phyloP scores from a whole-genome alignment of 2,113 vertebrate species.

The Dolichotis patagonum region DNA sequence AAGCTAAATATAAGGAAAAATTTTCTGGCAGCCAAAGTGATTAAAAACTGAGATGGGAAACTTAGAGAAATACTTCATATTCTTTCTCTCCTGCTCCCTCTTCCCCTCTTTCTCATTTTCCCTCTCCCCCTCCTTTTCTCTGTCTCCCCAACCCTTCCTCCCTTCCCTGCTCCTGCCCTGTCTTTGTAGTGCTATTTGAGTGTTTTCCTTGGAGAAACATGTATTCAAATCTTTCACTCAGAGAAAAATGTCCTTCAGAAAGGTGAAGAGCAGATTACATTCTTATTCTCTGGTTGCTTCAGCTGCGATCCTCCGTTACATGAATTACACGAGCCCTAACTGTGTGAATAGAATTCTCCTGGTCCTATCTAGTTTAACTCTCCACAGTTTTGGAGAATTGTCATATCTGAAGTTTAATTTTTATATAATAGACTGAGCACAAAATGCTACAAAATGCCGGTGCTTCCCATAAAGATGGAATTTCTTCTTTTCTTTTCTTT shows the following conservation, averaged over 20 bases:
- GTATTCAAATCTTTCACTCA: background rate
- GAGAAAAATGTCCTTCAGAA: background rate
- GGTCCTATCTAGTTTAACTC: background rate
- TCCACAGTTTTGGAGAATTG: background rate
- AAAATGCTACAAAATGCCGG: background rate
- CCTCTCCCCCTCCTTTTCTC: background rate
- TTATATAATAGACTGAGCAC: background rate
- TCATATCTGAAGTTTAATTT: background rate
- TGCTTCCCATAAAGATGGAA: background rate
- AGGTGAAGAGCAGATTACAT: background rate
- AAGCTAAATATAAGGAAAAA: slow-evolving; percentile 9
- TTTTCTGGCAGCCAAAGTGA: background rate
- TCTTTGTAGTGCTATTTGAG: background rate
- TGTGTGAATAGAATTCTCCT: background rate
- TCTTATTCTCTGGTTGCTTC: background rate
- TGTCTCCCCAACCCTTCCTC: background rate
- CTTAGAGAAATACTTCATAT: background rate
- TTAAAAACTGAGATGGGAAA: background rate
- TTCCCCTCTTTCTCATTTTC: background rate
- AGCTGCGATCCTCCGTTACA: background rate
- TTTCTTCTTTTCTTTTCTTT: background rate
- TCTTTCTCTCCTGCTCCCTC: no score
- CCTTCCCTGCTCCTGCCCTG: background rate
- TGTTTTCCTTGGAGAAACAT: slow-evolving; percentile 8
- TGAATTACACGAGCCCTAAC: background rate